Evolutionary conservation across 2,888 invertebrate genomes (phyloP).

Genomic region (Aporophyla nigra): DNA sequence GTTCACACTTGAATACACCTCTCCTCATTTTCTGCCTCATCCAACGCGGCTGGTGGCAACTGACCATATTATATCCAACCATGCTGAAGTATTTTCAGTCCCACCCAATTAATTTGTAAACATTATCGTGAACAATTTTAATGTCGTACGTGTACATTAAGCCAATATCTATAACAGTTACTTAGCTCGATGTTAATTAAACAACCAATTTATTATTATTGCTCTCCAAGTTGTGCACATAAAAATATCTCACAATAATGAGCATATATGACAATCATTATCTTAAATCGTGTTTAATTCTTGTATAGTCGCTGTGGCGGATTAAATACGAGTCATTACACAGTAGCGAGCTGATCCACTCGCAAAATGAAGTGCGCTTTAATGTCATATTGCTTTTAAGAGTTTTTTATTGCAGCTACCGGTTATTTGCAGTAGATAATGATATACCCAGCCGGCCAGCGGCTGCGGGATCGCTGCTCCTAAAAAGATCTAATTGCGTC

Average conservation of each 20-base stretch:
- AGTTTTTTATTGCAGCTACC: conserved; percentile 58
- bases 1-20: neutral
- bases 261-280: conserved; percentile 59
- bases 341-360: conserved; percentile 66
- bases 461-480: conserved; percentile 64
- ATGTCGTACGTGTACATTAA: conserved; percentile 14
- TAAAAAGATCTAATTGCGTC: conserved; percentile 81
- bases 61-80: neutral
- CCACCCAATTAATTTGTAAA: conserved; percentile 27
- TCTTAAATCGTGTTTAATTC: conserved; percentile 69
- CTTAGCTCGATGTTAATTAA: conserved; percentile 44
- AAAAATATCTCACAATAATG: conserved; percentile 49
- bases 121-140: conserved; percentile 32
- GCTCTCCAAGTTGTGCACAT: conserved; percentile 36
- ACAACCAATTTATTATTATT: conserved; percentile 39
- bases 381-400: conserved; percentile 62
- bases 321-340: conserved; percentile 73
- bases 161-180: conserved; percentile 41
- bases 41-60: neutral
- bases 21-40: neutral
- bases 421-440: conserved; percentile 73
- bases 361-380: conserved; percentile 61
- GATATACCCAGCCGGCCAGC: conserved; percentile 70
- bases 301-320: conserved; percentile 60
- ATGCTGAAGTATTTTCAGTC: conserved; percentile 19